phyloP scores from a whole-genome alignment of 2,888 invertebrate genomes.

The Drosophila recens region DNA sequence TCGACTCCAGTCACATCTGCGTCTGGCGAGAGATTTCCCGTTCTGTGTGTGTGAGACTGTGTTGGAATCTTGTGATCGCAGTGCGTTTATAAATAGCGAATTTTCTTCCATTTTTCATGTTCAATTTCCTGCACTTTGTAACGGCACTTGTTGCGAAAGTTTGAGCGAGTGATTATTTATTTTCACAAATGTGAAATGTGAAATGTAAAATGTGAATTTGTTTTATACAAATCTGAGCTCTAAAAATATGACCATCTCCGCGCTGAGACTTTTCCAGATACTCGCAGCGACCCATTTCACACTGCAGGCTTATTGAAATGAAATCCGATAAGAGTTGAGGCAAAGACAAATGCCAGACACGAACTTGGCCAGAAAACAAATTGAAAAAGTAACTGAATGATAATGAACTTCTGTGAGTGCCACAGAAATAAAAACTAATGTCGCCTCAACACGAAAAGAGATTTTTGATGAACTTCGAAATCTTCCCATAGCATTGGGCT shows the following conservation, averaged over 20 bases:
- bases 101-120: constrained; percentile 53
- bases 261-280: background rate
- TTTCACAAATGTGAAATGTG: constrained; percentile 29
- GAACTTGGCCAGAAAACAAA: constrained; percentile 57
- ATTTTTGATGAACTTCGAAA: constrained; percentile 52
- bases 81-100: constrained; percentile 65
- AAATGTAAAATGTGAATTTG: constrained; percentile 21
- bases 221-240: constrained; percentile 11
- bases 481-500: constrained; percentile 68
- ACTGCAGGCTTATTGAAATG: constrained; percentile 50
- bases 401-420: constrained; percentile 60
- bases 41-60: constrained; percentile 10
- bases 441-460: constrained; percentile 64
- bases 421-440: constrained; percentile 60
- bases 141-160: constrained; percentile 59
- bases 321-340: constrained; percentile 55
- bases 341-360: constrained; percentile 53
- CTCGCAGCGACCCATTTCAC: constrained; percentile 59
- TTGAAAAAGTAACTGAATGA: constrained; percentile 64
- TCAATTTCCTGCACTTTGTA: constrained; percentile 57
- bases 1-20: constrained; percentile 34
- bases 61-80: constrained; percentile 35
- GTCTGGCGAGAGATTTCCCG: constrained; percentile 16
- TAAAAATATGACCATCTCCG: background rate
- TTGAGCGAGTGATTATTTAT: constrained; percentile 17